Base-by-base conservation (phyloP, 2,113 vertebrate species). In the Craseonycteris thonglongyai region DNA sequence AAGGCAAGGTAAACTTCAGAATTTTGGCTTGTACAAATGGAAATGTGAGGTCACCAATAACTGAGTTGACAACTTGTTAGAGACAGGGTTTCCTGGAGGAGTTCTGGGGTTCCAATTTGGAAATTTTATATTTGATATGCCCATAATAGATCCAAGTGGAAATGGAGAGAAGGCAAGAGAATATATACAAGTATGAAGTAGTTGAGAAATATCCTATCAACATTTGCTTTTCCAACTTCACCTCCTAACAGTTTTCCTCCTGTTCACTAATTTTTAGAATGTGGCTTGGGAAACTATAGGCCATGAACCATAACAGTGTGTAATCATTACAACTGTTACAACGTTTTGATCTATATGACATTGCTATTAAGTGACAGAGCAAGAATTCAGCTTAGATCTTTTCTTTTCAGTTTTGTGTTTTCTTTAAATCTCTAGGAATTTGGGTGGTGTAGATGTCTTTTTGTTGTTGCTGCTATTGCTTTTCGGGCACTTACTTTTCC, bases 391-490 rank as follows among this genome's bases (percentile, higher is more conserved):
- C 22, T 28, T 65, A 3, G 45, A 1, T 21, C 28, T 66, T 92
- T 90, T 83, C 14, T n/a, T 74, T 78, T 87, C 14, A 56, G 11
- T 9, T 83, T 45, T 72, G 38, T 63, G 16, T 45, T 74, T 78
- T 54, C n/a, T 69, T 6, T 47, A 16, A 71, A 24, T 84, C 7
- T 15, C 35, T 16, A 75, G 35, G 45, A 69, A n/a, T 75, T 30
- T 85, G 42, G 10, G 4, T 47, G 26, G 40, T 63, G 3, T 56
- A n/a, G 14, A 40, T 35, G 28, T 1, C 18, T 74, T 47, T 33
- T 6, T 2, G 30, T 22, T 35, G 51, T 49, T 84, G 75, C 14
- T 74, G 26, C 12, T 74, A 85, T 12, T 66, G 21, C 0, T 71
- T 68, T 42, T 71, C 7, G n/a, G n/a, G n/a, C n/a, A n/a, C 1